Evolutionary conservation across 2,797 vertebrate genomes (phyloP), one percentile per base, ranked within the genome.

Genomic region (Cercopithecus hamlyni): DNA sequence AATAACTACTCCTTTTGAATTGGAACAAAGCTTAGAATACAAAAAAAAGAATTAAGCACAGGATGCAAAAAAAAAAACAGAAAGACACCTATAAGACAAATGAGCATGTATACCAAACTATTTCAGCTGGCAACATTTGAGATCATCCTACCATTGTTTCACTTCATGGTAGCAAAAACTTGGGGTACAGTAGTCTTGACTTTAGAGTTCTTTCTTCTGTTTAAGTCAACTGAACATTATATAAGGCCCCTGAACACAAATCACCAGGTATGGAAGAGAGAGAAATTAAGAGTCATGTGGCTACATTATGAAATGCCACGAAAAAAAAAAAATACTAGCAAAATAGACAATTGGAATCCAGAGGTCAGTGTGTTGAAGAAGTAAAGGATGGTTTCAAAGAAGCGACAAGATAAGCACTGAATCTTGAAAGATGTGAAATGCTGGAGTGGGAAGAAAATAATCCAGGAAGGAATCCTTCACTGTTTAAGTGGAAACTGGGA

Each of bases 1-100:
- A 92, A 3, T 81, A 94, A 85, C 43, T 94, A 55, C 52, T 89
- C 24, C 48, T 43, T 93, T 55, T 72, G 75, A 96, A 93, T 15
- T 72, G 13, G 50, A 90, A 96, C 64, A 4, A 90, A 94, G 43
- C 19, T 87, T 72, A 50, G 79, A 64, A 52, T 70, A 70, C 2
- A 83, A 39, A 30, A 24, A 20, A 20, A 86, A 85, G 77, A 92
- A 58, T 89, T 52, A 92, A 92, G 15, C 43, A 85, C 26, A 82
- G 24, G 50, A 85, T 58, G 15, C 20, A 90, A 92, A 39, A 94
- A 92, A 36, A 94, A 92, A 94, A 94, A 8, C 19, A 48, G 36
- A 57, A 70, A 73, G 48, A n/a, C 36, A 82, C 27, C n/a, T 85
- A 8, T 41, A 76, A 43, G 24, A 41, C 17, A 39, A 77, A 30